Conservation (phyloP, 2,888 invertebrate species). For the Bombylius discolor region DNA sequence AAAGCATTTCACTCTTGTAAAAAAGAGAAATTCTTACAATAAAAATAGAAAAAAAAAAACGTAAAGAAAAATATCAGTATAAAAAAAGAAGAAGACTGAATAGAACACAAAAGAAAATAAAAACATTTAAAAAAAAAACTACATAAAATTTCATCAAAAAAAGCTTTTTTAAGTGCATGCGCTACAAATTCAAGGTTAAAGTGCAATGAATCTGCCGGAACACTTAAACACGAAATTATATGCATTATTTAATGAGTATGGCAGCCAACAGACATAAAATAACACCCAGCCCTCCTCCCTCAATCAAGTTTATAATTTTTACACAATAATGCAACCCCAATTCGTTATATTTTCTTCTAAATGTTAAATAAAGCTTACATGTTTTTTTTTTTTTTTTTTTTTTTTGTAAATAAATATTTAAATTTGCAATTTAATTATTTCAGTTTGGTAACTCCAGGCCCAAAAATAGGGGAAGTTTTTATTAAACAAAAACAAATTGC, state of each 20-base stretch:
- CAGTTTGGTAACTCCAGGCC: no score
- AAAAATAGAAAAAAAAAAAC: neutral
- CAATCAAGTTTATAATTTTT: no score
- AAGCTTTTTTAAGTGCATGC: slow-evolving; percentile 16
- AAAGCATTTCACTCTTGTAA: slow-evolving; percentile 10
- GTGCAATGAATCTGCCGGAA: slow-evolving; percentile 29
- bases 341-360: no score
- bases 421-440: no score
- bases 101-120: slow-evolving; percentile 1
- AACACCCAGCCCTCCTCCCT: no score
- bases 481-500: no score
- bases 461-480: no score
- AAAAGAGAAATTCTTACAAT: slow-evolving; percentile 5
- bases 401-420: no score
- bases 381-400: no score
- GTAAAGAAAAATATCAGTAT: neutral
- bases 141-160: neutral
- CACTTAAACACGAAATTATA: neutral
- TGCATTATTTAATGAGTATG: neutral
- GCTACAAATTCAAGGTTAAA: slow-evolving; percentile 34
- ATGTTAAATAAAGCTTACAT: no score
- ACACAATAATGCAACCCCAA: no score
- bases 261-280: neutral
- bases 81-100: neutral
- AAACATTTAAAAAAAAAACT: slow-evolving; percentile 1